phyloP scores from a whole-genome alignment of 1,140 invertebrate genomes.

The Agraylea sexmaculata region DNA sequence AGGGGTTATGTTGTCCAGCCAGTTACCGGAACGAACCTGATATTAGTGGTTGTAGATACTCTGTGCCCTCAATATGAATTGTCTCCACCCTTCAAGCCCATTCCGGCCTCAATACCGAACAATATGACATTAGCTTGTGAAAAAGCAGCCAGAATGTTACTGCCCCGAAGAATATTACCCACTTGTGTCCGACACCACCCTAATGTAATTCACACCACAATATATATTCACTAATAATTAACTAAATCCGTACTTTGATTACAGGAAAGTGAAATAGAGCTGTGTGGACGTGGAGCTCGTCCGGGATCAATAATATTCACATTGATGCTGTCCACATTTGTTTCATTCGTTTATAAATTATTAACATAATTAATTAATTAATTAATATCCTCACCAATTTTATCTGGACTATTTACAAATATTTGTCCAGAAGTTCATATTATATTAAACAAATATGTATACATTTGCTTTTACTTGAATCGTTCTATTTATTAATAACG shows the following conservation, averaged over 20 bases:
- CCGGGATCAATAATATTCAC: conserved; percentile 2
- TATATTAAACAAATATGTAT: too few species aligned
- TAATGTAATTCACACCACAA: conserved; percentile 42
- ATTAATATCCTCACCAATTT: too few species aligned
- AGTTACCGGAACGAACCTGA: conserved; percentile 71
- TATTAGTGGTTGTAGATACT: conserved; percentile 69
- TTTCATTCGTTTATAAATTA: too few species aligned
- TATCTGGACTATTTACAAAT: too few species aligned
- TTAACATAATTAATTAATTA: too few species aligned
- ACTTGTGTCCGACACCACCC: conserved; percentile 59
- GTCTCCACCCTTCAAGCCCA: conserved; percentile 36
- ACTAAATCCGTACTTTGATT: conserved; percentile 12
- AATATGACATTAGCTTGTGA: conserved; percentile 52
- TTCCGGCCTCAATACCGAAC: conserved; percentile 50
- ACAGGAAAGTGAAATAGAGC: conserved; percentile 41
- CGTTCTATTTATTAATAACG: too few species aligned
- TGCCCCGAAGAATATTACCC: conserved; percentile 47
- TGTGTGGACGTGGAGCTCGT: conserved; percentile 33
- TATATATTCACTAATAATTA: conserved; percentile 2
- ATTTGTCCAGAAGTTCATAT: too few species aligned
- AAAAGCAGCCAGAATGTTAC: conserved; percentile 41
- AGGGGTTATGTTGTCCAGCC: conserved; percentile 73
- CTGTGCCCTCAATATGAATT: conserved; percentile 42
- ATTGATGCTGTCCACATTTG: too few species aligned
- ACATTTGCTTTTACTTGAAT: too few species aligned